Conservation (phyloP, 2,113 vertebrate genomes). For the Atractosteus spatula region DNA sequence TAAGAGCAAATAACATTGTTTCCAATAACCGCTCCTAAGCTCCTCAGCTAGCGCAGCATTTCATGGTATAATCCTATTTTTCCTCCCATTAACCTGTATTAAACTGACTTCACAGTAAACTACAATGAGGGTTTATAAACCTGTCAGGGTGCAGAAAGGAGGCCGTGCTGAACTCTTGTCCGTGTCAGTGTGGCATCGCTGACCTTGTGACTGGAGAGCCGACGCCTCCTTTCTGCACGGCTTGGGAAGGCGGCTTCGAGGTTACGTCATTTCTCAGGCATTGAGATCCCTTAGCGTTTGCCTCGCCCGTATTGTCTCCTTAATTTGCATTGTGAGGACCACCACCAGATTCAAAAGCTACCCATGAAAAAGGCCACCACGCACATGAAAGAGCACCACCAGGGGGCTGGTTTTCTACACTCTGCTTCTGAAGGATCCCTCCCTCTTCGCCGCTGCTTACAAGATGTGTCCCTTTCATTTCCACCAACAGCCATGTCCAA, state of each 20-base stretch:
- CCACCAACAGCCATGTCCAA: conserved; percentile 1
- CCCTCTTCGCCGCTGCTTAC: background rate
- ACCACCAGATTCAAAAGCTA: conserved; percentile 15
- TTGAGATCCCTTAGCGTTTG: too few species aligned
- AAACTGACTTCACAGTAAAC: too few species aligned
- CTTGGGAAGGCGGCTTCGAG: background rate
- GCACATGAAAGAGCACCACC: background rate
- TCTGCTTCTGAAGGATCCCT: background rate
- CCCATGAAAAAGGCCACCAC: background rate
- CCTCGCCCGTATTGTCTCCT: conserved; percentile 1
- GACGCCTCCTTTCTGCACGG: background rate
- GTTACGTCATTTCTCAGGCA: background rate
- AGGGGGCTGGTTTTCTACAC: too few species aligned
- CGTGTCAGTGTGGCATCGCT: background rate
- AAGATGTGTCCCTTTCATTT: too few species aligned
- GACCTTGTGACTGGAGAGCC: background rate
- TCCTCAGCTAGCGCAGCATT: too few species aligned
- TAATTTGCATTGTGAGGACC: conserved; percentile 17
- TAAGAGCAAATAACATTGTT: too few species aligned
- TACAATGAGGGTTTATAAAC: too few species aligned
- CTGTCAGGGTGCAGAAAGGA: too few species aligned
- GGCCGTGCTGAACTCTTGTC: background rate
- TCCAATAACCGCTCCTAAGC: too few species aligned
- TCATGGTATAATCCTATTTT: too few species aligned
- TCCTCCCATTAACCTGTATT: too few species aligned